phyloP scores from a whole-genome alignment of 2,888 invertebrate species.

The Gasteruption jaculator region DNA sequence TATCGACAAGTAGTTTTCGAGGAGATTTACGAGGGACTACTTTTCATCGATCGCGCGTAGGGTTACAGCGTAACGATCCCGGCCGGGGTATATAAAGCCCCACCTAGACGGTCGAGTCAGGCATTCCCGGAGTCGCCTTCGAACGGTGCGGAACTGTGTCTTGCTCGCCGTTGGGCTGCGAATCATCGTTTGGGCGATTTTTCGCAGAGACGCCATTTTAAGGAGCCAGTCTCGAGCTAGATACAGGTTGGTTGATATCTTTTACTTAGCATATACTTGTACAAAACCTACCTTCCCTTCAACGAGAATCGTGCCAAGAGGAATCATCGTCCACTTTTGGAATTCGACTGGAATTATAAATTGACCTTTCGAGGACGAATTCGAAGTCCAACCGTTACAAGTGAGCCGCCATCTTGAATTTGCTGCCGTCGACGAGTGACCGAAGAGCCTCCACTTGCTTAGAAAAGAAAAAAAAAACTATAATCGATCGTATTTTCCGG shows the following conservation, averaged over 20 bases:
- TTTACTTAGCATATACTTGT: slow-evolving; percentile 28
- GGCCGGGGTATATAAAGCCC: slow-evolving; percentile 33
- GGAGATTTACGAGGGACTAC: slow-evolving; percentile 27
- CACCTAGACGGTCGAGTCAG: slow-evolving; percentile 14
- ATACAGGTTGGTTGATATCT: slow-evolving; percentile 45
- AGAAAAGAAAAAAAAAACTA: slow-evolving; percentile 19
- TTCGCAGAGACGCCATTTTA: no score
- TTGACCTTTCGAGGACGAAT: no score
- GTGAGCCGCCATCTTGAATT: no score
- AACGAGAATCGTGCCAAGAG: no score
- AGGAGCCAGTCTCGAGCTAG: slow-evolving; percentile 37
- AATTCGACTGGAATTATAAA: no score
- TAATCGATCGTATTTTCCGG: slow-evolving; percentile 4
- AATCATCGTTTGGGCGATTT: no score
- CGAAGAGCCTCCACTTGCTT: slow-evolving; percentile 6
- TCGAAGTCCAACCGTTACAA: no score
- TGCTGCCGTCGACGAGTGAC: slow-evolving; percentile 15
- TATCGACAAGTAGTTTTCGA: background rate
- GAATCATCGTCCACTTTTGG: no score
- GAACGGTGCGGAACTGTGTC: slow-evolving; percentile 30
- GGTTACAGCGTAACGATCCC: slow-evolving; percentile 21
- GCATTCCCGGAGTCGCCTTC: slow-evolving; percentile 32
- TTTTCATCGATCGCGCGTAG: slow-evolving; percentile 33
- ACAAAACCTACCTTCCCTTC: no score
- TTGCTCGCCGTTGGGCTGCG: slow-evolving; percentile 28